Evolutionary conservation across 1,140 invertebrate genomes (phyloP).

Genomic region (Drosophila pseudoobscura): DNA sequence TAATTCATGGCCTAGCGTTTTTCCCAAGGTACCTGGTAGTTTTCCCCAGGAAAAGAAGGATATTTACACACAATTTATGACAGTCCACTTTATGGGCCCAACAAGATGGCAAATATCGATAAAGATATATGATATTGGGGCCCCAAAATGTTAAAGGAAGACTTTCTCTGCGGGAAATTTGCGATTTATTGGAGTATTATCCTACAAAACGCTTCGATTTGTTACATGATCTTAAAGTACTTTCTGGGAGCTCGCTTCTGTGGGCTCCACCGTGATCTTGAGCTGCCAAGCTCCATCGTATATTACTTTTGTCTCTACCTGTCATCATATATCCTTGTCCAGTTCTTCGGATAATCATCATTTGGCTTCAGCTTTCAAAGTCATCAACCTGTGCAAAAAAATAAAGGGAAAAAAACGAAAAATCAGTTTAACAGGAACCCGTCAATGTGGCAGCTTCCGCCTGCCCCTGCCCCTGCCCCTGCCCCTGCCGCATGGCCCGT

Average conservation of each 20-base stretch:
- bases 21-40: constrained; percentile 3
- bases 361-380: constrained; percentile 10
- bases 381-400: constrained; percentile 20
- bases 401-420: neutral
- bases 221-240: no score
- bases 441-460: constrained; percentile 22
- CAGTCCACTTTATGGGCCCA: no score
- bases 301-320: neutral
- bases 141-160: no score
- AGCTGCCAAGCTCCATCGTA: no score
- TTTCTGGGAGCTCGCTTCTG: no score
- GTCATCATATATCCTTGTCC: constrained; percentile 5
- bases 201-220: no score
- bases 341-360: constrained; percentile 20
- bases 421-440: constrained; percentile 54
- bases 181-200: no score
- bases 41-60: neutral
- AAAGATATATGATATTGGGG: no score
- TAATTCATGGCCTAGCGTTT: constrained; percentile 21
- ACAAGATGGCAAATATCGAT: no score
- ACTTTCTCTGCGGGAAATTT: no score
- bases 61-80: neutral
- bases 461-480: constrained; percentile 1
- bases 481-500: constrained; percentile 1
- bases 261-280: no score